Percentiles rank a stretch among this genome's conserved stretches.
Evolutionary conservation across 2,888 invertebrate species (phyloP).

Genomic region (Blastobasis adustella): DNA sequence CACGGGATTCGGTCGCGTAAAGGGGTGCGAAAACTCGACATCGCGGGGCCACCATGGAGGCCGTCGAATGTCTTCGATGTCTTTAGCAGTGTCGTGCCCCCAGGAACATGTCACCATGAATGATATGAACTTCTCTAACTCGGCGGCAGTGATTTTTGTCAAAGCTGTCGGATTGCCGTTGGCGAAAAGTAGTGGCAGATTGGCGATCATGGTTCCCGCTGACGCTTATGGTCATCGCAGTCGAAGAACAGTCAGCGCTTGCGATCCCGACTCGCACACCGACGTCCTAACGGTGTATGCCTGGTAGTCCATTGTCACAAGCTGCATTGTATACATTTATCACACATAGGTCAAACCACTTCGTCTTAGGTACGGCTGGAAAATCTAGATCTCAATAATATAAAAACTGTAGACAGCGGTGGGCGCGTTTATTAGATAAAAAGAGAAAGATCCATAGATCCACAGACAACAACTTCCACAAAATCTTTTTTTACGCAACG

Average conservation of each 20-base stretch:
- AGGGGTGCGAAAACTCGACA: slow-evolving; percentile 78
- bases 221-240: slow-evolving; percentile 63
- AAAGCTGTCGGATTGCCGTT: slow-evolving; percentile 82
- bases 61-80: slow-evolving; percentile 72
- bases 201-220: slow-evolving; percentile 78
- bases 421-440: slow-evolving; percentile 48
- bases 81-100: slow-evolving; percentile 76
- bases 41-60: slow-evolving; percentile 84
- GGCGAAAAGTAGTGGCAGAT: slow-evolving; percentile 81
- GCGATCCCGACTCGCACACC: slow-evolving; percentile 45
- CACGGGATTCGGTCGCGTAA: slow-evolving; percentile 65
- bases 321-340: slow-evolving; percentile 25
- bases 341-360: slow-evolving; percentile 28
- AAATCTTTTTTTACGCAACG: slow-evolving; percentile 8
- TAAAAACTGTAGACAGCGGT: slow-evolving; percentile 29
- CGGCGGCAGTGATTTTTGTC: slow-evolving; percentile 75
- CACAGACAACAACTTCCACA: slow-evolving; percentile 23
- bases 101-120: slow-evolving; percentile 86
- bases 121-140: slow-evolving; percentile 81
- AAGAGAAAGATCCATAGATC: slow-evolving; percentile 50
- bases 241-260: slow-evolving; percentile 50
- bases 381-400: slow-evolving; percentile 27
- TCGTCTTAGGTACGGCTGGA: slow-evolving; percentile 16
- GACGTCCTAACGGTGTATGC: slow-evolving; percentile 50
- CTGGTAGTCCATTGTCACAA: slow-evolving; percentile 35